A percentile compares a stretch with the other conserved stretches of the same genome.
phyloP scores from a whole-genome alignment of 2,797 vertebrate species.

The Esox masquinongy region DNA sequence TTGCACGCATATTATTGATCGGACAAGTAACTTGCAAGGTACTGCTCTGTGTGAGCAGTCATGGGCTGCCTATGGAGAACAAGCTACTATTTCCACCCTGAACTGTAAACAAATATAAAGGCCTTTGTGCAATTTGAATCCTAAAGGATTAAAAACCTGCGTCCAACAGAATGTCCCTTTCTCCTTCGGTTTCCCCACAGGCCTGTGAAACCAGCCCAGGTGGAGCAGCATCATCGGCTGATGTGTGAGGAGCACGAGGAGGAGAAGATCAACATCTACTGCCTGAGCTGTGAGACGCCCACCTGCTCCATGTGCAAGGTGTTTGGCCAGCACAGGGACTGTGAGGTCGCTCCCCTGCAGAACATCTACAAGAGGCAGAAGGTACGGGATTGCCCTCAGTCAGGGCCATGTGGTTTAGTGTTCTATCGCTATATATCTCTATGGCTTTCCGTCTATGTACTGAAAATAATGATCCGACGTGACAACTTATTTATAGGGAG shows the following conservation, averaged over 20 bases:
- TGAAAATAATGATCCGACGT: neutral
- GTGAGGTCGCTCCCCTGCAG: slow-evolving; percentile 84
- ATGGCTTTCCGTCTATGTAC: neutral
- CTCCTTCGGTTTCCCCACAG: slow-evolving; percentile 53
- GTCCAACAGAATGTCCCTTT: neutral
- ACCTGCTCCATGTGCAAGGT: slow-evolving; percentile 96
- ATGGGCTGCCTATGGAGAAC: too few species aligned
- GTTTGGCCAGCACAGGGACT: slow-evolving; percentile 88
- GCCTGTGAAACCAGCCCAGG: slow-evolving; percentile 78
- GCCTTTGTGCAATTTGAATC: too few species aligned
- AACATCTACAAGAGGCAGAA: slow-evolving; percentile 84
- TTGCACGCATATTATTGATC: neutral
- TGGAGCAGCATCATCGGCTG: slow-evolving; percentile 83
- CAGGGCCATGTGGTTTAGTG: neutral
- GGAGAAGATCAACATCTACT: slow-evolving; percentile 93
- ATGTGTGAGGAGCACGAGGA: slow-evolving; percentile 89
- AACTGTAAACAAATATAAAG: too few species aligned
- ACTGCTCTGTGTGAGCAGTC: too few species aligned
- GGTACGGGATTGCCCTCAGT: slow-evolving; percentile 59
- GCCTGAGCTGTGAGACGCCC: slow-evolving; percentile 84
- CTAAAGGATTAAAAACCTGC: neutral
- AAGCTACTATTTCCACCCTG: too few species aligned
- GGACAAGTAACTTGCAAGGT: too few species aligned
- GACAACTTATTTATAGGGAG: neutral
- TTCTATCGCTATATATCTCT: neutral